Evolutionary conservation across 2,888 invertebrate genomes (phyloP), one percentile per base, ranked within the genome.

Genomic region (Ichneumoninae sp.): DNA sequence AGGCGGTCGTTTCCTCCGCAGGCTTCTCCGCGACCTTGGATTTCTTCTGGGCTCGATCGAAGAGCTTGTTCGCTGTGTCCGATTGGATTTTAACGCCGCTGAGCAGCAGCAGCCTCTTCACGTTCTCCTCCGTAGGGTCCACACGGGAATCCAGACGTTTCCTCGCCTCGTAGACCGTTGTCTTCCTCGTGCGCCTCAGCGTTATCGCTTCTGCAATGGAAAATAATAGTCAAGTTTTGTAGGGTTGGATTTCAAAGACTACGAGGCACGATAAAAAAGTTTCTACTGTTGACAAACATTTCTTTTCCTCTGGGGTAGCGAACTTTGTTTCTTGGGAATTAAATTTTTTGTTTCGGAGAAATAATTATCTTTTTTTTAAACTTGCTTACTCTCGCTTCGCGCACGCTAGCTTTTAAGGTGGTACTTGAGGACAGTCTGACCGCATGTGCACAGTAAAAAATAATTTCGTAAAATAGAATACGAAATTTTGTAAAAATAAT

Each of bases 1-100:
- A 97, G 19, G 95, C 96, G 0, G 96, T 96, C 80, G 94, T 94
- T 86, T 95, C 94, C 68, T 95, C 94, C 82, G 93, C 94, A 3
- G 82, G 71, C 69, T 88, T 86, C 40, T 94, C 90, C 16, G 92
- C 88, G 0, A 95, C 94, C 80, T 95, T 95, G 78, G 95, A 94
- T 87, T 94, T 95, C 13, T 94, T 94, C 5, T 87, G 81, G 0
- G 95, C 96, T 84, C 96, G 93, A 86, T 95, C 93, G 52, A 96
- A 92, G 74, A 96, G 94, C 96, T 95, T 95, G n/a, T 94, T 91
- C n/a, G 94, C 91, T 22, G 93, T 91, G 0, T 91, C 88, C 6
- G 89, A 87, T 79, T 94, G 92, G 0, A 94, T 91, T 2, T 91
- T 90, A 0, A 94, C 93, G 68, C 90, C 91, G n/a, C 95, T 95